Evolutionary conservation across 1,140 invertebrate species (phyloP).

Genomic region (Cotesia typhae): DNA sequence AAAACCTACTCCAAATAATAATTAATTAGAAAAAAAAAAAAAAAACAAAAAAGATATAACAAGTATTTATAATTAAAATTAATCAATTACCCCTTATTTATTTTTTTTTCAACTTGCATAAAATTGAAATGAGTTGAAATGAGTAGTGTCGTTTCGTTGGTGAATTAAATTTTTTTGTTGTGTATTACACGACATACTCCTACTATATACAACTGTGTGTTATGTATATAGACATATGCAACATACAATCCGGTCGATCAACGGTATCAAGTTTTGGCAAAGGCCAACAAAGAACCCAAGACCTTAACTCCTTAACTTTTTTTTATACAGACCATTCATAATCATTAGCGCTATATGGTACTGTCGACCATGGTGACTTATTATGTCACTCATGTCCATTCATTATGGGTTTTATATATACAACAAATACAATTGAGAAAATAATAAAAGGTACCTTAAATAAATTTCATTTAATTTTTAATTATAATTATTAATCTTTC

Average conservation of each 20-base stretch:
- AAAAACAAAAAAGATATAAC: not conserved
- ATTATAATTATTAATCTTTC: too few species aligned
- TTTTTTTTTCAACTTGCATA: conserved; percentile 25
- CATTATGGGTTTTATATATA: conserved; percentile 28
- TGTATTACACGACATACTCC: too few species aligned
- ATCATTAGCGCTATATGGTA: conserved; percentile 53
- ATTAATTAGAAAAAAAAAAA: too few species aligned
- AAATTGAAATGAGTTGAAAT: conserved; percentile 22
- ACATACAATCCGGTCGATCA: conserved; percentile 28
- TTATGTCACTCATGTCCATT: conserved; percentile 52
- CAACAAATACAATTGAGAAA: conserved; percentile 15
- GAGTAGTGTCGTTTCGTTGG: not conserved
- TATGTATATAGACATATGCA: not conserved
- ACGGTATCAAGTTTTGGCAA: conserved; percentile 37
- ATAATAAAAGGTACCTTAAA: conserved; percentile 2
- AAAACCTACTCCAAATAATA: too few species aligned
- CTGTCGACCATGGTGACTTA: conserved; percentile 50
- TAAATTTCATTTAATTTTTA: conserved; percentile 1
- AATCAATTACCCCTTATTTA: conserved; percentile 17
- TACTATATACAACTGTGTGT: not conserved
- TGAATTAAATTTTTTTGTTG: too few species aligned
- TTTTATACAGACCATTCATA: conserved; percentile 50
- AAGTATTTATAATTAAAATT: conserved; percentile 35
- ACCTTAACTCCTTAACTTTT: conserved; percentile 1
- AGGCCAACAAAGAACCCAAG: not conserved